Percentiles rank a stretch among this genome's conserved stretches.
phyloP scores from a whole-genome alignment of 2,888 invertebrate genomes.

The Tolmerus cingulatus region DNA sequence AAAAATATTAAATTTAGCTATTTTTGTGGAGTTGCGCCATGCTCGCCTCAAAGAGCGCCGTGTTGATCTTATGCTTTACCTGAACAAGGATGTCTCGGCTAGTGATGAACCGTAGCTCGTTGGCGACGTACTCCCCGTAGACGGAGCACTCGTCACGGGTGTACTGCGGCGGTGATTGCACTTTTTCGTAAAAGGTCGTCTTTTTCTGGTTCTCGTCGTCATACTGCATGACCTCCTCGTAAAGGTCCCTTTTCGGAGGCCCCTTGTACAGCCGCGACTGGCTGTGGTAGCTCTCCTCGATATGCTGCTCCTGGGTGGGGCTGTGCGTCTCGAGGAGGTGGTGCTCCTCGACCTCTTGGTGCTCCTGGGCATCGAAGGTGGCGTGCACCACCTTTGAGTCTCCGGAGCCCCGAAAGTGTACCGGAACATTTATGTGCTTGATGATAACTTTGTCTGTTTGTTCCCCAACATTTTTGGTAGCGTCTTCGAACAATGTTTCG shows the following conservation, averaged over 20 bases:
- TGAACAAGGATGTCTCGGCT: constrained; percentile 67
- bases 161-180: constrained; percentile 44
- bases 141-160: constrained; percentile 67
- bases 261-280: constrained; percentile 44
- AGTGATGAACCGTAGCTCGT: constrained; percentile 67
- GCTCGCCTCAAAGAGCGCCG: constrained; percentile 69
- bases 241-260: constrained; percentile 44
- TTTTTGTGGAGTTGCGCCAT: constrained; percentile 67
- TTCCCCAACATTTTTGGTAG: constrained; percentile 62
- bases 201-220: constrained; percentile 44
- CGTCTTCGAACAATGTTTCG: constrained; percentile 61
- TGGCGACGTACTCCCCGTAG: constrained; percentile 70
- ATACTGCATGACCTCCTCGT: constrained; percentile 50
- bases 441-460: constrained; percentile 56
- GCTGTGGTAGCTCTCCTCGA: constrained; percentile 23
- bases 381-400: constrained; percentile 7
- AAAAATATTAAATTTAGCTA: constrained; percentile 1
- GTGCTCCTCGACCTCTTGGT: not conserved
- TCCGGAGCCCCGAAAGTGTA: not conserved
- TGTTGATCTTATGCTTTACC: constrained; percentile 70
- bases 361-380: constrained; percentile 14
- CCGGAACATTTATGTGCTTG: constrained; percentile 48
- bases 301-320: not conserved
- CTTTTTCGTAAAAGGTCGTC: not conserved
- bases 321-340: not conserved